phyloP scores from a whole-genome alignment of 2,797 vertebrate species.

The Pygocentrus nattereri region DNA sequence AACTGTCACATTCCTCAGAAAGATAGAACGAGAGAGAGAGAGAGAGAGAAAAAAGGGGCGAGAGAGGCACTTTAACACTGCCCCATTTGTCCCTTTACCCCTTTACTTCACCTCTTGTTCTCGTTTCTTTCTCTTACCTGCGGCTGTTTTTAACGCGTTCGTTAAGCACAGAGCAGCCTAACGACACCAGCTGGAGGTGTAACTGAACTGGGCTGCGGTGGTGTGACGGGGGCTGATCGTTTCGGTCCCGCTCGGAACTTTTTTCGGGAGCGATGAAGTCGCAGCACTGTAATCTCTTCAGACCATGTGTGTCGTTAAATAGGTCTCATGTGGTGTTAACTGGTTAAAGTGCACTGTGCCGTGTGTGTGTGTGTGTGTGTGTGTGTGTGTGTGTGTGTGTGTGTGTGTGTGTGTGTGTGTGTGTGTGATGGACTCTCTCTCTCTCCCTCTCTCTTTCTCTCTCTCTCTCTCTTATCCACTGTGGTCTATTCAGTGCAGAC shows the following conservation, averaged over 20 bases:
- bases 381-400: conserved; percentile 52
- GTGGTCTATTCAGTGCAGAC: conserved; percentile 69
- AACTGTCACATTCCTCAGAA: conserved; percentile 74
- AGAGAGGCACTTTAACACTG: conserved; percentile 61
- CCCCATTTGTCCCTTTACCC: conserved; percentile 65
- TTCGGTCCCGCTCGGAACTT: background rate
- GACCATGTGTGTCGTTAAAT: conserved; percentile 42
- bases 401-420: conserved; percentile 42
- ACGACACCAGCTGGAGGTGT: background rate
- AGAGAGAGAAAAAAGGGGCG: conserved; percentile 60
- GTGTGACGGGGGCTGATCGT: background rate
- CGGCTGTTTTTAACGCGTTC: background rate
- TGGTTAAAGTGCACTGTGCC: background rate
- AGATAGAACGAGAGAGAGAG: conserved; percentile 67
- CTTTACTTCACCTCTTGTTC: conserved; percentile 44
- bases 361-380: conserved; percentile 29
- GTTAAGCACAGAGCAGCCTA: background rate
- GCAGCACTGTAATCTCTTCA: conserved; percentile 2
- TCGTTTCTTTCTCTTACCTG: background rate
- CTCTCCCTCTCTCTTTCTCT: conserved; percentile 64
- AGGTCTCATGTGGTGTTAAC: conserved; percentile 27
- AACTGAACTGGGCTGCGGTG: background rate
- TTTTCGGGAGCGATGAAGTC: background rate
- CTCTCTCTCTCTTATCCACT: conserved; percentile 60
- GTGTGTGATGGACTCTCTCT: conserved; percentile 66